A percentile compares a stretch with the other conserved stretches of the same genome.
Evolutionary conservation across 2,113 vertebrate species (phyloP).

Genomic region (Alces alces): DNA sequence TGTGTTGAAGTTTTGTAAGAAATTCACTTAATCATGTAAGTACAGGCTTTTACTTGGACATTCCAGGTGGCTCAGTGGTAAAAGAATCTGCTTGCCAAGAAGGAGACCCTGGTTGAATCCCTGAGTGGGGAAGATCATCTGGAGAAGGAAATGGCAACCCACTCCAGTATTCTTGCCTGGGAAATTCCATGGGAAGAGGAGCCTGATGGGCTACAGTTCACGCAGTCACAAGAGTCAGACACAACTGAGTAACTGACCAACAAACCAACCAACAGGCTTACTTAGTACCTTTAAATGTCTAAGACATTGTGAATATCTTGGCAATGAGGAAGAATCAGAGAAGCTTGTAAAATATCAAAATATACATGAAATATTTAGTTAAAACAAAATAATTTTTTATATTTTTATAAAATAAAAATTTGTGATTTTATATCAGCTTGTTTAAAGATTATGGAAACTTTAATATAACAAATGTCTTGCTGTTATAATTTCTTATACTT

Average conservation of each 20-base stretch:
- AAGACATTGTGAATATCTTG: not conserved
- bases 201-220: not conserved
- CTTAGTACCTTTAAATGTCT: not conserved
- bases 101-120: not conserved
- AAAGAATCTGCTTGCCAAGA: not conserved
- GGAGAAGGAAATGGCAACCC: not conserved
- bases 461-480: not conserved
- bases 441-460: not conserved
- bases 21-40: not conserved
- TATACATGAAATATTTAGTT: not conserved
- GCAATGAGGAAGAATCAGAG: not conserved
- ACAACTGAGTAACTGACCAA: not conserved
- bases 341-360: not conserved
- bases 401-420: not conserved
- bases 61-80: not conserved
- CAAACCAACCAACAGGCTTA: not conserved
- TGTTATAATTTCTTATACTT: not conserved
- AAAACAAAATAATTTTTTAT: not conserved
- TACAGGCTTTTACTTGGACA: not conserved
- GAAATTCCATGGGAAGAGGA: not conserved
- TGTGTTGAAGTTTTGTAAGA: not conserved
- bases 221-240: not conserved
- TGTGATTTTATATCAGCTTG: not conserved
- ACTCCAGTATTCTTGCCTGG: not conserved
- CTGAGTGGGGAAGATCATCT: not conserved